Conservation (phyloP, 2,888 invertebrate species). For the Apoda limacodes region DNA sequence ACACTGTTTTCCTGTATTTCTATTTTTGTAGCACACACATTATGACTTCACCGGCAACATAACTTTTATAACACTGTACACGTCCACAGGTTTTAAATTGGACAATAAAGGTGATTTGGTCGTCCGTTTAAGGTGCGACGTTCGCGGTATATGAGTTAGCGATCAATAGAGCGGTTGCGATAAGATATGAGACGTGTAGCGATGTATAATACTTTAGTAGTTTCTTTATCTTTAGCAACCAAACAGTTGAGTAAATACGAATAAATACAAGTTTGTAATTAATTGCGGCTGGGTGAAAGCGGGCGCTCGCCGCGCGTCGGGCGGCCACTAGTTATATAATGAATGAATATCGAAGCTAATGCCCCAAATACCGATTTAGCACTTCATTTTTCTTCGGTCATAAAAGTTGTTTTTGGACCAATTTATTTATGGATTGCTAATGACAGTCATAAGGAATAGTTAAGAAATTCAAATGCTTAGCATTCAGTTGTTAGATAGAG, state of each 20-base stretch:
- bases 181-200: slow-evolving; percentile 59
- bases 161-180: slow-evolving; percentile 62
- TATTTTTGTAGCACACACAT: slow-evolving; percentile 63
- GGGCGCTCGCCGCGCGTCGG: slow-evolving; percentile 33
- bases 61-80: slow-evolving; percentile 49
- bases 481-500: too few species aligned
- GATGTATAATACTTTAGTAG: slow-evolving; percentile 45
- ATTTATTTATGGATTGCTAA: slow-evolving; percentile 36
- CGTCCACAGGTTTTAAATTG: slow-evolving; percentile 54
- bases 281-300: slow-evolving; percentile 63
- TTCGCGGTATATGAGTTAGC: slow-evolving; percentile 59
- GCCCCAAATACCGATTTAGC: slow-evolving; percentile 39
- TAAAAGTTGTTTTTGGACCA: slow-evolving; percentile 21
- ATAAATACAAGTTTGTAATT: slow-evolving; percentile 58
- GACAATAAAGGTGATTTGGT: slow-evolving; percentile 59
- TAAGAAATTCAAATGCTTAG: too few species aligned
- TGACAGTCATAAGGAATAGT: too few species aligned
- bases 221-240: slow-evolving; percentile 64
- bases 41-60: slow-evolving; percentile 66
- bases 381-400: background rate
- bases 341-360: slow-evolving; percentile 63
- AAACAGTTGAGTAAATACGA: slow-evolving; percentile 66
- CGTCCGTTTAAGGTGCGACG: slow-evolving; percentile 60
- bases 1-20: slow-evolving; percentile 65
- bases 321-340: slow-evolving; percentile 53